Conservation (phyloP, 2,888 invertebrate genomes). For the Rugalucina vietnamica region DNA sequence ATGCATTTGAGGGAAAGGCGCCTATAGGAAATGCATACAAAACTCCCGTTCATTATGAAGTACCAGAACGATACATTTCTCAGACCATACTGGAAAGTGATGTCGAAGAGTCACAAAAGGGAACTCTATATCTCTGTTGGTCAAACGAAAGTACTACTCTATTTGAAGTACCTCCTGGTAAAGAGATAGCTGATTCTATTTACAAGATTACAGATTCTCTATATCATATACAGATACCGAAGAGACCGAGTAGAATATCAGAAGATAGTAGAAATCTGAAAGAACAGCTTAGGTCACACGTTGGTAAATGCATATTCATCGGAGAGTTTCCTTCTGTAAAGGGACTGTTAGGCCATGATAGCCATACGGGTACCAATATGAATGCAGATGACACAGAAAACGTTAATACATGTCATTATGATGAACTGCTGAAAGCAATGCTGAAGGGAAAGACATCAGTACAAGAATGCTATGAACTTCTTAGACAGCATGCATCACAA, state of each 20-base stretch:
- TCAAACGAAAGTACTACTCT: background rate
- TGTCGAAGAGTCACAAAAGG: background rate
- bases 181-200: too few species aligned
- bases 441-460: conserved; percentile 6
- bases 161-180: background rate
- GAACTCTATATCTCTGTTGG: conserved; percentile 10
- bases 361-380: background rate
- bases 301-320: background rate
- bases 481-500: conserved; percentile 27
- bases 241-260: too few species aligned
- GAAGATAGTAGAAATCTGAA: too few species aligned
- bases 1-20: conserved; percentile 17
- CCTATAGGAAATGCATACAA: background rate
- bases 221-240: too few species aligned
- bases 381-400: background rate
- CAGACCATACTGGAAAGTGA: background rate
- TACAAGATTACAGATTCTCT: too few species aligned
- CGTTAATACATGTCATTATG: background rate
- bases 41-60: background rate
- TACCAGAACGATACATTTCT: conserved; percentile 8
- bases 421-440: background rate
- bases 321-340: conserved; percentile 27
- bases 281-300: too few species aligned
- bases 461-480: conserved; percentile 21
- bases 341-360: background rate